phyloP scores from a whole-genome alignment of 2,113 vertebrate species.

The Malurus elegans region DNA sequence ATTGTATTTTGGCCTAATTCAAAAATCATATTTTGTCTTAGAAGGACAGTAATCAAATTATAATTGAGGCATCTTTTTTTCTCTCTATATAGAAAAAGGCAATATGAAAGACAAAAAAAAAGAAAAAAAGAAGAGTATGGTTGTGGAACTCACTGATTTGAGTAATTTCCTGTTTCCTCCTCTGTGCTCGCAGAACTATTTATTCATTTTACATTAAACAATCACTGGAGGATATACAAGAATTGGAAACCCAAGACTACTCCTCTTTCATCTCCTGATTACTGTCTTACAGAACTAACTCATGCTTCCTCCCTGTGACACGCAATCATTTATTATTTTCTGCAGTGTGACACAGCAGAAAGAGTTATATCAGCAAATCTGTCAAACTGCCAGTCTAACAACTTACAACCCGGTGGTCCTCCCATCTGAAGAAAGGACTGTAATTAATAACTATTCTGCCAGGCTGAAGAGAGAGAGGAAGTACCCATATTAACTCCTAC shows the following conservation, averaged over 20 bases:
- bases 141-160: not conserved
- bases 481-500: not conserved
- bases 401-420: not conserved
- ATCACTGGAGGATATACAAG: not conserved
- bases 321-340: not conserved
- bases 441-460: not conserved
- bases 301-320: not conserved
- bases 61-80: not conserved
- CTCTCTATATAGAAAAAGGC: fast-evolving
- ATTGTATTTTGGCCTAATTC: not conserved
- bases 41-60: not conserved
- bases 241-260: not conserved
- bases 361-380: not conserved
- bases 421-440: not conserved
- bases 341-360: not conserved
- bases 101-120: not conserved
- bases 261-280: not conserved
- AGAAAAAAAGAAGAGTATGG: not conserved
- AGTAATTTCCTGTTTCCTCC: not conserved
- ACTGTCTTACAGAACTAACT: not conserved
- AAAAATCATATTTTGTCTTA: not conserved
- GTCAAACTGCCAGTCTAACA: not conserved
- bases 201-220: not conserved
- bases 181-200: not conserved
- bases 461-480: not conserved